Evolutionary conservation across 2,113 vertebrate genomes (phyloP), one percentile per base, ranked within the genome.

Genomic region (Onychostruthus taczanowskii): DNA sequence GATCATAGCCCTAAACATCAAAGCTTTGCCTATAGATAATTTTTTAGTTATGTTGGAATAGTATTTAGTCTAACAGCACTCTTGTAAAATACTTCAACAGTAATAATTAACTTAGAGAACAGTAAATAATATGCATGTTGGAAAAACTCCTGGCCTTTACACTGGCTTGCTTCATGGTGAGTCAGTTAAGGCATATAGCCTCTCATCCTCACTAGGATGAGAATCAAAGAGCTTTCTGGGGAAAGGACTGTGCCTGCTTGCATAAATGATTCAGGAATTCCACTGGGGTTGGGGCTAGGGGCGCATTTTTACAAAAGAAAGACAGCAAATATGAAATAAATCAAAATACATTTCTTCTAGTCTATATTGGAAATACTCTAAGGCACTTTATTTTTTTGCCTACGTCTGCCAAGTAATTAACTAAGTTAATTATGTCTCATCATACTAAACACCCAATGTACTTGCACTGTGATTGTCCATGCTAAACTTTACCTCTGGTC

Each of bases 341-440:
- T 82, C 21, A 89, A 83, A 90, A 79, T 8, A 85, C 68, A 74
- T 87, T 85, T 89, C 16, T 75, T 41, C 55, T 72, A 63, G n/a
- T 66, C 62, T 90, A 27, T n/a, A 70, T 0, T 44, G 50, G 47
- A 91, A 95, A 89, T 67, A 90, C 37, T 90, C 53, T 53, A 74
- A 73, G 52, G 61, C 50, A 84, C 62, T 74, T 75, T 18, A 46
- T 55, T 47, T 50, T 81, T 81, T 86, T 91, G 49, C 67, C 47
- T 86, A 59, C 1, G 4, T 84, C 35, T 80, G 73, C 58, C 69
- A 90, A 75, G 52, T 92, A 94, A 87, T 92, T 88, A 95, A 93
- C 58, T 86, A 66, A 80, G 73, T 63, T 94, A 90, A 95, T 81
- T 74, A 82, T 66, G 62, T 66, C 81, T 93, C 59, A 69, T 78